phyloP scores from a whole-genome alignment of 2,113 vertebrate species.

The Eublepharis macularius region DNA sequence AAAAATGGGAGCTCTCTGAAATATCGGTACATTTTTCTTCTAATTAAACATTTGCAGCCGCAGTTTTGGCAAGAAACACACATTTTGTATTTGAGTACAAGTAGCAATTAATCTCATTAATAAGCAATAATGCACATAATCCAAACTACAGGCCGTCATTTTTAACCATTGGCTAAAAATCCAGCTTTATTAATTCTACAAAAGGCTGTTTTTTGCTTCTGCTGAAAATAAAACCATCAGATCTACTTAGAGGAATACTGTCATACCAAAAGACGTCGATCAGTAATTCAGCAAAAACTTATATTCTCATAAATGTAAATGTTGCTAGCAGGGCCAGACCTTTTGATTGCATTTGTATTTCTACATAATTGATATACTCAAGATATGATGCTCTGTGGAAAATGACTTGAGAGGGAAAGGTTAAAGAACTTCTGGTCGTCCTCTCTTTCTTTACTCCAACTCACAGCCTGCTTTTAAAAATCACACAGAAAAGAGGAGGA shows the following conservation, averaged over 20 bases:
- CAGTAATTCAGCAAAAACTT: conserved; percentile 16
- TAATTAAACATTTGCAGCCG: background rate
- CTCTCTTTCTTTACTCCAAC: no score
- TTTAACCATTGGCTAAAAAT: conserved; percentile 72
- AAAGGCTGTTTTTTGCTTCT: conserved; percentile 41
- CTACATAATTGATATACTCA: background rate
- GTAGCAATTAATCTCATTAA: conserved; percentile 78
- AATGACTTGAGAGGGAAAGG: no score
- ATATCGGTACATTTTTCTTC: background rate
- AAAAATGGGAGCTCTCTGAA: no score
- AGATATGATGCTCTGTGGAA: conserved; percentile 7
- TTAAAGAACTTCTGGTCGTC: no score
- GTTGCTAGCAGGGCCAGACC: conserved; percentile 21
- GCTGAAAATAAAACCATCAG: conserved; percentile 28
- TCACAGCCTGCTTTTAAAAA: no score
- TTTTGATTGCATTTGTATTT: background rate
- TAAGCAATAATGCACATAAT: conserved; percentile 77
- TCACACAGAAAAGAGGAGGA: no score
- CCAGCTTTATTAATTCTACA: conserved; percentile 78
- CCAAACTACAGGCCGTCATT: conserved; percentile 66
- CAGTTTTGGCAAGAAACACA: conserved; percentile 62
- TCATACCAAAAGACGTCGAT: fast-evolving
- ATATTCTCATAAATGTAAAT: conserved; percentile 21
- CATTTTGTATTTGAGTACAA: conserved; percentile 64
- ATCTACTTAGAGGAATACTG: conserved; percentile 42